A percentile compares a stretch with the other conserved stretches of the same genome.
Evolutionary conservation across 2,797 vertebrate species (phyloP).

Genomic region (Halcyon smyrnensis): DNA sequence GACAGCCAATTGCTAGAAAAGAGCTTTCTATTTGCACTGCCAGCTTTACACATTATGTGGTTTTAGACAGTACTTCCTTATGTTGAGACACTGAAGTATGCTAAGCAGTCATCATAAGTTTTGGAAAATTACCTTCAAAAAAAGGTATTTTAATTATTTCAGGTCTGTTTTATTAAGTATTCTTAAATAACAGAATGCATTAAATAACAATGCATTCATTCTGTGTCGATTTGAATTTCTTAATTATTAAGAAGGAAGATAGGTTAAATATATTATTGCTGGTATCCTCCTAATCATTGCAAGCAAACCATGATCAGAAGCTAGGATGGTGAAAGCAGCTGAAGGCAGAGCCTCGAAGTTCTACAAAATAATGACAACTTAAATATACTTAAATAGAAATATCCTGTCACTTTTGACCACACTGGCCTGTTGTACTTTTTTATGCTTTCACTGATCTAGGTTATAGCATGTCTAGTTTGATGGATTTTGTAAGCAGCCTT

Average conservation of each 20-base stretch:
- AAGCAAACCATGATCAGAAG: not conserved
- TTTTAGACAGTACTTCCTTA: slow-evolving; percentile 30
- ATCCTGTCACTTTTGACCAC: not conserved
- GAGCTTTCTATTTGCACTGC: slow-evolving; percentile 54
- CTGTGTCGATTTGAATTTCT: slow-evolving; percentile 3
- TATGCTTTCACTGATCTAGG: not conserved
- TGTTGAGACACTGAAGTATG: slow-evolving; percentile 24
- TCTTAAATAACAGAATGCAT: not conserved
- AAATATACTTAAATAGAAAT: slow-evolving; percentile 28
- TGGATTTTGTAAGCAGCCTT: slow-evolving; percentile 47
- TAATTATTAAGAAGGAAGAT: not conserved
- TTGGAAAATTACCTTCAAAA: slow-evolving; percentile 25
- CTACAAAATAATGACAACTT: not conserved
- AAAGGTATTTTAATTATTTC: not conserved
- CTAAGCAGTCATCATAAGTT: slow-evolving; percentile 50
- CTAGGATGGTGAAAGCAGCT: not conserved
- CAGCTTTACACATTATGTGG: slow-evolving; percentile 47
- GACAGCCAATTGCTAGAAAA: slow-evolving; percentile 56
- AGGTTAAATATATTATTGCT: not conserved
- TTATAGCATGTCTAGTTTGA: slow-evolving; percentile 12
- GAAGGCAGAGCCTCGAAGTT: not conserved
- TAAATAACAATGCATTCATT: not conserved
- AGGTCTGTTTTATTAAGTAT: slow-evolving; percentile 9
- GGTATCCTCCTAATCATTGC: not conserved
- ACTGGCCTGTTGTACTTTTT: not conserved